Evolutionary conservation across 2,113 vertebrate species (phyloP).

Genomic region (Psilopsiagon aymara): DNA sequence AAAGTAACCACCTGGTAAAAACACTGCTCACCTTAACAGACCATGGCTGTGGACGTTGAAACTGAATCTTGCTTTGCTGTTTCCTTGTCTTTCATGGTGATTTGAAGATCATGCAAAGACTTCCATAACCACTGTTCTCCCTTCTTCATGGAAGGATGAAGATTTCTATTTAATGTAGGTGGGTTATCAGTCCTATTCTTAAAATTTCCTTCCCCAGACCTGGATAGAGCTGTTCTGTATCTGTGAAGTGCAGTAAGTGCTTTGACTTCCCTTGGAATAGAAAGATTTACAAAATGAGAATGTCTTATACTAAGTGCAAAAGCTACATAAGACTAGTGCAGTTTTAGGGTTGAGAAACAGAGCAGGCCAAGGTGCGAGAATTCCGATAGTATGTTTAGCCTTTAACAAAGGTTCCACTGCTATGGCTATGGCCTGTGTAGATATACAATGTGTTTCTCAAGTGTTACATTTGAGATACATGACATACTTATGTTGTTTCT

Average conservation of each 20-base stretch:
- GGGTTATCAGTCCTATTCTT: background rate
- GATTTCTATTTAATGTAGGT: background rate
- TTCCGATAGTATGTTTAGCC: background rate
- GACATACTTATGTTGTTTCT: background rate
- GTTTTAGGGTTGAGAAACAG: background rate
- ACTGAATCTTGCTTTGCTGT: background rate
- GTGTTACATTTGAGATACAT: background rate
- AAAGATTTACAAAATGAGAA: background rate
- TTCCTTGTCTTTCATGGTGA: background rate
- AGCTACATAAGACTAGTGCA: accelerated
- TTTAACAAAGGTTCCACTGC: background rate
- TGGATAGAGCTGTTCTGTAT: background rate
- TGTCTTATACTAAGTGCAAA: background rate
- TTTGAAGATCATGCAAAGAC: background rate
- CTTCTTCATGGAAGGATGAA: background rate
- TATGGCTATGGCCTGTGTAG: no score
- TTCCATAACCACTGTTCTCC: background rate
- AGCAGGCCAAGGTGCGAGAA: background rate
- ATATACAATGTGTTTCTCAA: background rate
- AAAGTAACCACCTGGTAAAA: constrained; percentile 15
- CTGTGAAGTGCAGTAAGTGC: background rate
- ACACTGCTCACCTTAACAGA: background rate
- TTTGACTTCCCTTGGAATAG: background rate
- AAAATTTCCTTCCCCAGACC: background rate
- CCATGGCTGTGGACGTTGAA: background rate